phyloP scores from a whole-genome alignment of 2,888 invertebrate species.

The Orchestes rusci region DNA sequence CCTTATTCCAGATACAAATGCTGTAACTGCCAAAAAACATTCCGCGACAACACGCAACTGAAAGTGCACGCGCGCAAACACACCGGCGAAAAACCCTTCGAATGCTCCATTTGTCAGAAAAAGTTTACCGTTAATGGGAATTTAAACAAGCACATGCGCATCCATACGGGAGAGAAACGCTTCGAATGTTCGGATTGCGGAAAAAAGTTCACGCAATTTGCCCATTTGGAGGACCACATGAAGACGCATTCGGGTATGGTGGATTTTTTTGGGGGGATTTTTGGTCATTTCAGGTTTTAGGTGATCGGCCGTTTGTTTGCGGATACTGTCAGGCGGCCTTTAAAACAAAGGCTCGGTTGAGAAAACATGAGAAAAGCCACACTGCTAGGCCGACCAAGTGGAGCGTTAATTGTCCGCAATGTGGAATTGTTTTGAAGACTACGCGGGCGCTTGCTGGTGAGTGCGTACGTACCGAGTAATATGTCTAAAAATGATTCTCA shows the following conservation, averaged over 20 bases:
- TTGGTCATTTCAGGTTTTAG: slow-evolving; percentile 20
- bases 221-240: slow-evolving; percentile 39
- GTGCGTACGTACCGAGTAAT: neutral
- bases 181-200: slow-evolving; percentile 38
- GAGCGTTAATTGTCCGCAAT: slow-evolving; percentile 34
- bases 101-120: slow-evolving; percentile 36
- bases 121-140: slow-evolving; percentile 40
- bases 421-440: slow-evolving; percentile 34
- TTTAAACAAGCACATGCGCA: slow-evolving; percentile 38
- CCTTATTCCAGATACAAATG: slow-evolving; percentile 29
- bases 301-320: slow-evolving; percentile 37
- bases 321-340: slow-evolving; percentile 37
- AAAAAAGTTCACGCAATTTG: slow-evolving; percentile 38
- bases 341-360: slow-evolving; percentile 37
- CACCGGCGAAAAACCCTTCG: slow-evolving; percentile 40
- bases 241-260: slow-evolving; percentile 36
- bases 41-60: slow-evolving; percentile 38
- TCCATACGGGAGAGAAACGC: slow-evolving; percentile 36
- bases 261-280: neutral
- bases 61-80: slow-evolving; percentile 38
- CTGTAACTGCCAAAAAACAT: slow-evolving; percentile 37
- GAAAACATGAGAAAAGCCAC: slow-evolving; percentile 36
- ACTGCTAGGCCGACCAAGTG: slow-evolving; percentile 30
- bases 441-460: slow-evolving; percentile 30
- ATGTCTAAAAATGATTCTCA: neutral